Evolutionary conservation across 2,888 invertebrate species (phyloP).

Genomic region (Sicus ferrugineus): DNA sequence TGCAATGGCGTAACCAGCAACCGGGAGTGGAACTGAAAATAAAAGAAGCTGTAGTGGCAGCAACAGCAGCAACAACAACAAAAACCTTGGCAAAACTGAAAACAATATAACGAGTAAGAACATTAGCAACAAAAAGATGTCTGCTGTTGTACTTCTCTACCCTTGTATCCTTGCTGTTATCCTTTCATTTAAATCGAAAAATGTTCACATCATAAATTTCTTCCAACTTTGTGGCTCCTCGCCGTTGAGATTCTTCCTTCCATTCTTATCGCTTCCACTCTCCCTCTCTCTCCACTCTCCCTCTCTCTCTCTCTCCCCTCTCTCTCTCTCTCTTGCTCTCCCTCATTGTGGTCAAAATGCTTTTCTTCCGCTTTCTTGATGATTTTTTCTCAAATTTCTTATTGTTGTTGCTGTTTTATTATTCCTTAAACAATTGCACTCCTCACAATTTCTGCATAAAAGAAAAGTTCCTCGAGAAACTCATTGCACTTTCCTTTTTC

Average conservation of each 20-base stretch:
- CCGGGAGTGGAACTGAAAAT: not conserved
- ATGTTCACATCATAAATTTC: conserved; percentile 18
- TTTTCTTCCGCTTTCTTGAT: not conserved
- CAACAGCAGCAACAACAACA: not conserved
- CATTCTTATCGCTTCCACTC: not conserved
- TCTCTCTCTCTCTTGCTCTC: not conserved
- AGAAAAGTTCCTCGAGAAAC: no score
- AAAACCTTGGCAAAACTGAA: not conserved
- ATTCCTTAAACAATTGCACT: no score
- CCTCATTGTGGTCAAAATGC: no score
- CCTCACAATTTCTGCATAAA: no score
- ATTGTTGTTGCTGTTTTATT: not conserved
- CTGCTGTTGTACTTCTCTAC: not conserved
- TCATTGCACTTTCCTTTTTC: no score
- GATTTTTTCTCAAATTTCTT: not conserved
- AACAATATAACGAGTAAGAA: not conserved
- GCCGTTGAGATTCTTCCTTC: not conserved
- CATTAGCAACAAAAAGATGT: not conserved
- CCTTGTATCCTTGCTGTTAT: not conserved
- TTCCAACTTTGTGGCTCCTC: not conserved
- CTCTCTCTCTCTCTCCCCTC: not conserved
- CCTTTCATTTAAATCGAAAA: conserved; percentile 1
- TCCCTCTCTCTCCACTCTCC: not conserved
- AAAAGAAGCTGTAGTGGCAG: not conserved
- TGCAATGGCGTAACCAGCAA: not conserved